Conservation (phyloP, 2,113 vertebrate species). For the Eulacestoma nigropectus region DNA sequence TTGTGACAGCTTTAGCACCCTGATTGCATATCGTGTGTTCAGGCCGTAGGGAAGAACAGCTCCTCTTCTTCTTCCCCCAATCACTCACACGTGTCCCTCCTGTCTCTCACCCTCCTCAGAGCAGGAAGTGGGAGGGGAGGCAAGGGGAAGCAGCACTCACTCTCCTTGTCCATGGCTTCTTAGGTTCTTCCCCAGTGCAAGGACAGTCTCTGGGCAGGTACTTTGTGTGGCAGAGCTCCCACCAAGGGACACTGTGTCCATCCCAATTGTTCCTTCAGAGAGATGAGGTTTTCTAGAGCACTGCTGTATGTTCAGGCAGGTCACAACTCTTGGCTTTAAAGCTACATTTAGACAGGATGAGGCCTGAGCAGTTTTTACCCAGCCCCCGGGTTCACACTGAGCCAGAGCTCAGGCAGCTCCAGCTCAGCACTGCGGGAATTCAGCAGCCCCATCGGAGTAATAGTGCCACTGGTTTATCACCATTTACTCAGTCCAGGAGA, state of each 20-base stretch:
- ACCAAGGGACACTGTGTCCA: background rate
- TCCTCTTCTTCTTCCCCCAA: background rate
- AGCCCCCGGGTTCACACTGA: background rate
- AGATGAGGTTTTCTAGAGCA: background rate
- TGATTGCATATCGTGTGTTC: background rate
- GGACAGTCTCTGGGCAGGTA: background rate
- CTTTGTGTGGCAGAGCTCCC: background rate
- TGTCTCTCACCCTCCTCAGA: background rate
- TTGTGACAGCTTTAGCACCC: constrained; percentile 1
- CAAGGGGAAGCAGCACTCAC: rapidly evolving
- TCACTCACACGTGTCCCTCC: background rate
- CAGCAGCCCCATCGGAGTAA: background rate
- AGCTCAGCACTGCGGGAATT: background rate
- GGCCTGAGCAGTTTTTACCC: background rate
- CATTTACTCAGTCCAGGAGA: background rate
- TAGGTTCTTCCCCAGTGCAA: background rate
- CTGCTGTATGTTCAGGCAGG: background rate
- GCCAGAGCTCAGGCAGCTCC: background rate
- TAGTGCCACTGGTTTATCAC: background rate
- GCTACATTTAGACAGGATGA: background rate
- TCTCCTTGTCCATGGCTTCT: background rate
- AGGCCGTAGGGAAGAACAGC: background rate
- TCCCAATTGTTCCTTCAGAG: background rate
- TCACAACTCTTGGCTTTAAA: background rate
- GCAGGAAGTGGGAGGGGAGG: background rate